phyloP scores from a whole-genome alignment of 1,140 invertebrate genomes.

The Cyrtorhinus lividipennis region DNA sequence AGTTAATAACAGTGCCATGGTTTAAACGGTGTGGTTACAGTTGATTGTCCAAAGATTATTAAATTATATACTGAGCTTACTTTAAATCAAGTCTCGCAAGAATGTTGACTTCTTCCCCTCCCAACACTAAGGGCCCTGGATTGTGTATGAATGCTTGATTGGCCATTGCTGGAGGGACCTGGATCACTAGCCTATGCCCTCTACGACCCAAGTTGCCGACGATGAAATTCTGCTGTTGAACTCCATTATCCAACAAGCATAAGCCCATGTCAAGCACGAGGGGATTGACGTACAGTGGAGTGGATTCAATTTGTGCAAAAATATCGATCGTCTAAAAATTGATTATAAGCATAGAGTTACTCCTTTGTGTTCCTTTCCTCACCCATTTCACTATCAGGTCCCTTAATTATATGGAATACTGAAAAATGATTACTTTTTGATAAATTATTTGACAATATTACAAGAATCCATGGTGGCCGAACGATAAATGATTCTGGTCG shows the following conservation, averaged over 20 bases:
- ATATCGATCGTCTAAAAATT: not conserved
- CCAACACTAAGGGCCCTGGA: not conserved
- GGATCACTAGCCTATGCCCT: not conserved
- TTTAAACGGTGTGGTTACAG: too few species aligned
- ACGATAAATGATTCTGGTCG: not conserved
- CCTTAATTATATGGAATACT: not conserved
- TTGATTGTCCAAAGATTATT: too few species aligned
- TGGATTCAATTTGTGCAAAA: not conserved
- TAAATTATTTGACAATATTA: not conserved
- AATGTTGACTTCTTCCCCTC: not conserved
- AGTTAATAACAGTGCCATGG: too few species aligned
- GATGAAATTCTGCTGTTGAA: slow-evolving; percentile 5
- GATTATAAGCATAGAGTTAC: not conserved
- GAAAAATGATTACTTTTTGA: not conserved
- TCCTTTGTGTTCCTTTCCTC: not conserved
- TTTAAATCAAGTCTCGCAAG: slow-evolving; percentile 7
- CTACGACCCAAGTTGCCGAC: slow-evolving; percentile 8
- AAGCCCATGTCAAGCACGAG: slow-evolving; percentile 14
- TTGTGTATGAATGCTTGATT: slow-evolving; percentile 2
- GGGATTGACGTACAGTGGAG: not conserved
- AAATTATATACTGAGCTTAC: slow-evolving; percentile 11
- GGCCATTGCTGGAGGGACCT: slow-evolving; percentile 1
- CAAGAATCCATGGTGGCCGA: not conserved
- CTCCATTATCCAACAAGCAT: not conserved
- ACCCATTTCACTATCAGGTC: not conserved